Base-by-base conservation (phyloP, 2,888 invertebrate genomes). In the Torymus tubicola region DNA sequence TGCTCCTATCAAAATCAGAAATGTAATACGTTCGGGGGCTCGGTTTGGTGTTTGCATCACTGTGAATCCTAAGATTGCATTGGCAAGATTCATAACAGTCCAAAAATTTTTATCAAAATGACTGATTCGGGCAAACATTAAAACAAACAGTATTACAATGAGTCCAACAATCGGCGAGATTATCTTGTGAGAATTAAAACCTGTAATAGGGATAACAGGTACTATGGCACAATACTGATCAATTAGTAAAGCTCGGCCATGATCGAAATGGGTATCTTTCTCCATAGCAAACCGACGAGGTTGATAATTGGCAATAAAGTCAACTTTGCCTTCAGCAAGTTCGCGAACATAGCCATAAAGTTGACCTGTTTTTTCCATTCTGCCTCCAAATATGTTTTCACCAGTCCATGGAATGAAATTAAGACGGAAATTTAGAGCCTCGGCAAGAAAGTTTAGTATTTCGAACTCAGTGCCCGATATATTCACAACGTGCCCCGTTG, bases 401-500 rank as follows among this genome's bases (percentile, higher is more conserved):
- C 61, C 71, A 14, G 18, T 60, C 50, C 60, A 61, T 12, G 50
- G 18, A 1, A 16, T 21, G 16, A 71, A 61, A 13, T 60, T 52
- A 1, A 60, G 18, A 50, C 16, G 16, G 16, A 70, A 60, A 50
- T 70, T 70, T 21, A 71, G 16, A 8, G 61, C 50, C 5, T 52
- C 14, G 16, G 60, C 60, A n/a, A 71, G 10, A 60, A 16, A 71
- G 63, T 67, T 57, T 18, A 50, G 55, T 21, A 50, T 52, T 13
- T 11, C 60, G 18, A 71, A 2, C 50, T 71, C 50, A 14, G 18
- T 16, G 12, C 60, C 71, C 4, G 71, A 71, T 61, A 31, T 60
- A 21, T 42, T 4, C 2, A 58, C 50, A 13, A 71, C 71, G 18
- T 60, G 18, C 5, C 71, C 71, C 2, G 60, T 71, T 52, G 60